Evolutionary conservation across 1,140 invertebrate species (phyloP).

Genomic region (Sipha flava): DNA sequence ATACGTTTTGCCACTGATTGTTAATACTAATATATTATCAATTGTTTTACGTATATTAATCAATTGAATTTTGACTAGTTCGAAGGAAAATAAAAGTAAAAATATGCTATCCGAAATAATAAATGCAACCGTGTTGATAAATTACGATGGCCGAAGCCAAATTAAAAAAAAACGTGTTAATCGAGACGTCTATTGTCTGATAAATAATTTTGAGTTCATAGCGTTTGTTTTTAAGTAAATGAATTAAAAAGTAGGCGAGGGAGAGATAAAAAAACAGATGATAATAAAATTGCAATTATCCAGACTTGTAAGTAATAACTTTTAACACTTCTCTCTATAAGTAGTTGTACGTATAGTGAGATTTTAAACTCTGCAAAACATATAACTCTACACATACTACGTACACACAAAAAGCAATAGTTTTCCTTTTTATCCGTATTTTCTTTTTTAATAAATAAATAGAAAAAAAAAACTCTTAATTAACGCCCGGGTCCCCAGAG

Average conservation of each 20-base stretch:
- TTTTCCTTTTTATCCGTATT: not conserved
- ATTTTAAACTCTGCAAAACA: not conserved
- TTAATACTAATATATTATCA: too few relatives aligned
- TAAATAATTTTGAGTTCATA: not conserved
- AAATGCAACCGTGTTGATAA: constrained; percentile 7
- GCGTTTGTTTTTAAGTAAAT: not conserved
- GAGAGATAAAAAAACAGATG: not conserved
- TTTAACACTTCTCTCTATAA: not conserved
- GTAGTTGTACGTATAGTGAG: not conserved
- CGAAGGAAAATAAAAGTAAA: not conserved
- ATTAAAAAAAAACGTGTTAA: not conserved
- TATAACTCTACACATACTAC: not conserved
- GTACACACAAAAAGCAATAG: not conserved
- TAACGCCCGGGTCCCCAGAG: not conserved
- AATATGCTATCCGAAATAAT: not conserved
- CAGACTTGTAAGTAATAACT: not conserved
- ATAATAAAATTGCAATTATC: not conserved
- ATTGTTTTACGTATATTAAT: not conserved
- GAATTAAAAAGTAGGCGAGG: not conserved
- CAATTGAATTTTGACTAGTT: not conserved
- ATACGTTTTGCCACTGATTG: too few relatives aligned
- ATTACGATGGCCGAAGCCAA: not conserved
- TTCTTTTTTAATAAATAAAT: not conserved
- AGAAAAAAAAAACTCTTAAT: constrained; percentile 9
- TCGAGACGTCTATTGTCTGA: not conserved